Base-by-base conservation (phyloP, 2,888 invertebrate genomes). In the Calliopum simillimum region DNA sequence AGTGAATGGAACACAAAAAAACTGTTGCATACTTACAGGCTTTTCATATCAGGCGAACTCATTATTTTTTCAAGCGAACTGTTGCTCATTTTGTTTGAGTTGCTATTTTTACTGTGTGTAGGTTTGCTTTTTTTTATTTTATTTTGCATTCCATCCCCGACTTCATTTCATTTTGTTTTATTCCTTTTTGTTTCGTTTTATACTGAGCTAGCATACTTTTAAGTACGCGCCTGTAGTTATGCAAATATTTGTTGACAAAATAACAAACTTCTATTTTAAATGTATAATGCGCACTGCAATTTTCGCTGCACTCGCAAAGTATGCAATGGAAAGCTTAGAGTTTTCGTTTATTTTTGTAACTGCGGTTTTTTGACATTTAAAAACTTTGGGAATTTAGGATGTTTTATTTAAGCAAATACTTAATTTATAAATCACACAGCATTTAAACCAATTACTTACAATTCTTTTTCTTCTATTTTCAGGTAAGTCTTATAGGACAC, bases 51-150 rank as follows among this genome's bases (percentile, higher is more conserved):
- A 33, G 12, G 46, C 69, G 74, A 16, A 44, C 55, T 51, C 44
- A 23, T 53, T 64, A 64, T 59, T 69, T 69, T 69, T 69, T 69
- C 59, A 58, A 47, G 76, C 77, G 76, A 73, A 78, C 74, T 66
- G 56, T 66, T 66, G 66, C 56, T 66, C 66, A 66, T 58, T 66
- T 49, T 53, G 46, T 56, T 46, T 21, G 53, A 58, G 11, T 61
- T 61, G 33, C 19, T 25, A 21, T 56, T 56, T 16, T 23, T 12
- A 23, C 53, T 21, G 53, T 25, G 21, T 56, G 23, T 25, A 21
- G 5, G 12, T 2, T 21, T 56, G 2, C 12, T 56, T 56, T 56
- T 25, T 21, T n/a, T 12, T n/a, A n/a, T n/a, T n/a, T n/a, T n/a
- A n/a, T 6, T 25, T 14, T 55, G 21, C 13, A 23, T 53, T 19